Base-by-base conservation (phyloP, 2,888 invertebrate genomes). In the Dorcus hopei region DNA sequence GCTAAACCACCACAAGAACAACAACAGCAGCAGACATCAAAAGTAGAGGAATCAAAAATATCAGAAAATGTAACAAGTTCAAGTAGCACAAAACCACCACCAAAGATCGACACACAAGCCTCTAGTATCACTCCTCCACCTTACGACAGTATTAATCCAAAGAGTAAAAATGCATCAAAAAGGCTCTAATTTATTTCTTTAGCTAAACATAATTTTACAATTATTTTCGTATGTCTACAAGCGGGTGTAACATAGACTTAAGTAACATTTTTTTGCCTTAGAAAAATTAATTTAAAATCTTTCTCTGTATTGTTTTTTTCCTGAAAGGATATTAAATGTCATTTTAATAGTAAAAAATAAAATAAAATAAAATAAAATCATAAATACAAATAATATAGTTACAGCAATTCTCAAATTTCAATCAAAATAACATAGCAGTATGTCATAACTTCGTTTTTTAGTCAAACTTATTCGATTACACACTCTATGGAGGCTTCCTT, bases 121-220 rank as follows among this genome's bases (percentile, higher is more conserved):
- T 14, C 58, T 16, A 39, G 43, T 42, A 65, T 60, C 52, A 62
- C 52, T 55, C 58, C 54, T 23, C 66, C 67, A 8, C 67, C 69
- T 47, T 62, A 65, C 50, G 65, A 63, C 69, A 74, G 72, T 74
- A 73, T 75, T 70, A 73, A 74, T 50, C 70, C 71, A 61, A 64
- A 64, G 7, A 74, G 74, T 64, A 61, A 68, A 40, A 67, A 67
- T 62, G 72, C 65, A 66, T 70, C 73, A 50, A 75, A 75, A 66
- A 72, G 65, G 68, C 69, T 74, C 66, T 76, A 73, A 70, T 61
- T 54, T 55, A 55, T 57, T 50, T 50, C 50, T n/a, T 19, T 23
- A 49, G 45, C 47, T 23, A 51, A 51, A 57, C 52, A 52, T 45
- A 52, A 47, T 57, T 9, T 45, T 45, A 45, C 8, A 19, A 11